These are phyloP conservation scores for Harpagus bidentatus DNA, from an alignment of 2,113 vertebrate species.

Conservation along the genomic window DNA sequence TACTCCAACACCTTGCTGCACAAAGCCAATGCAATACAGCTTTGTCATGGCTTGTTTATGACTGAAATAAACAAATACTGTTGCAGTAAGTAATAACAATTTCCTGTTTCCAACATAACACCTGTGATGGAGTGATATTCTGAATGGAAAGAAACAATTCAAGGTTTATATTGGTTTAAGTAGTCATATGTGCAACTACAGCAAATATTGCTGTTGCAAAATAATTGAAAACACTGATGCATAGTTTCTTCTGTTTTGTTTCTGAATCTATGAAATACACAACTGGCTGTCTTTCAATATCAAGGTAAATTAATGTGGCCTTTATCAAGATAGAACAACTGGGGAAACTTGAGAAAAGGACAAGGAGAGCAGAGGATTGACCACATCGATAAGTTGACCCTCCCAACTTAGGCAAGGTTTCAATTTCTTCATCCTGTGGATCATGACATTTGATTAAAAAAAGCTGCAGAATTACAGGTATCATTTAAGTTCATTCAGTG, in stretches of 20 bases:
- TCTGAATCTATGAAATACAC: not conserved
- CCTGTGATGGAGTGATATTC: not conserved
- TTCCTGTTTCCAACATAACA: not conserved
- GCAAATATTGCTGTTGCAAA: not conserved
- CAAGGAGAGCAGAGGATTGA: not conserved
- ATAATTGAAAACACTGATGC: not conserved
- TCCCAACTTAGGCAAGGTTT: not conserved
- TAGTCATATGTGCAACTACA: not conserved
- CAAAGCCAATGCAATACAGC: not conserved
- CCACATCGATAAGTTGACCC: fast-evolving
- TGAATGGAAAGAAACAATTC: not conserved
- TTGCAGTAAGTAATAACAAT: not conserved
- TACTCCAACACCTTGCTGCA: too few species aligned
- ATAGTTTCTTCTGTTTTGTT: not conserved
- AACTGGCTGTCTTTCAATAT: not conserved
- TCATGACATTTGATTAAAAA: not conserved
- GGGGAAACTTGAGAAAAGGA: not conserved
- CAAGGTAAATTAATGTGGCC: not conserved
- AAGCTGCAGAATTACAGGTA: not conserved
- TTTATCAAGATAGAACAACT: not conserved
- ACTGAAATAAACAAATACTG: not conserved
- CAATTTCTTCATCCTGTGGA: not conserved
- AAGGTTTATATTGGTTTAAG: not conserved
- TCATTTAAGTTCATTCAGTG: not conserved
- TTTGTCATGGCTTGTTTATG: not conserved